Evolutionary conservation across 2,113 vertebrate genomes (phyloP).

Genomic region (Anhinga rufa): DNA sequence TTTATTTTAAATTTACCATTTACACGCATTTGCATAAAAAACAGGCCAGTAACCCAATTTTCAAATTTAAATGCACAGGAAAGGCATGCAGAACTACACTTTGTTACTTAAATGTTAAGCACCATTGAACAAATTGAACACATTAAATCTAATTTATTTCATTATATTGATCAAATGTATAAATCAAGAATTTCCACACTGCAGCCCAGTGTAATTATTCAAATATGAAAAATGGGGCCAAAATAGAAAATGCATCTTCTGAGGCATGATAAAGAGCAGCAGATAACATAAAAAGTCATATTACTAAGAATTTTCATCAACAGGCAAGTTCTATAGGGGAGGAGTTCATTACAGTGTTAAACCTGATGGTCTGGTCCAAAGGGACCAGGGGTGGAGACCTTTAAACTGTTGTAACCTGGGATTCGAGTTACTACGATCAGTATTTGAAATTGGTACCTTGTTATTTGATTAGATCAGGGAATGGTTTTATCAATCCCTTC

Average conservation of each 20-base stretch:
- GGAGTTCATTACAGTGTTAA: no score
- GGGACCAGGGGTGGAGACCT: no score
- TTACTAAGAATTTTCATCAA: constrained; percentile 46
- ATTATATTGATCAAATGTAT: neutral
- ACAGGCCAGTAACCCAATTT: neutral
- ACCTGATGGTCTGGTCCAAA: no score
- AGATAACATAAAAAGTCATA: constrained; percentile 61
- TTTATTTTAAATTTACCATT: neutral
- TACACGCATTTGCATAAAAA: neutral
- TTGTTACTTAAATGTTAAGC: neutral
- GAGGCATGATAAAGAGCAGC: neutral
- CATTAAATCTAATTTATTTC: neutral
- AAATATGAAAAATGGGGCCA: neutral
- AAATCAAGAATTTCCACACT: neutral
- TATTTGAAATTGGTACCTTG: neutral
- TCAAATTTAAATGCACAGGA: neutral
- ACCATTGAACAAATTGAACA: neutral
- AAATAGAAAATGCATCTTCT: neutral
- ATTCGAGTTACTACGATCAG: neutral
- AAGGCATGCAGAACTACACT: neutral
- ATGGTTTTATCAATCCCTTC: neutral
- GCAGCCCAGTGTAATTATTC: neutral
- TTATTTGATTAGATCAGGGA: neutral
- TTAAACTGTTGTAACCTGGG: no score
- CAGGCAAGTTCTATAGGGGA: neutral